phyloP scores from a whole-genome alignment of 2,113 vertebrate genomes.

The Tylochromis polylepis region DNA sequence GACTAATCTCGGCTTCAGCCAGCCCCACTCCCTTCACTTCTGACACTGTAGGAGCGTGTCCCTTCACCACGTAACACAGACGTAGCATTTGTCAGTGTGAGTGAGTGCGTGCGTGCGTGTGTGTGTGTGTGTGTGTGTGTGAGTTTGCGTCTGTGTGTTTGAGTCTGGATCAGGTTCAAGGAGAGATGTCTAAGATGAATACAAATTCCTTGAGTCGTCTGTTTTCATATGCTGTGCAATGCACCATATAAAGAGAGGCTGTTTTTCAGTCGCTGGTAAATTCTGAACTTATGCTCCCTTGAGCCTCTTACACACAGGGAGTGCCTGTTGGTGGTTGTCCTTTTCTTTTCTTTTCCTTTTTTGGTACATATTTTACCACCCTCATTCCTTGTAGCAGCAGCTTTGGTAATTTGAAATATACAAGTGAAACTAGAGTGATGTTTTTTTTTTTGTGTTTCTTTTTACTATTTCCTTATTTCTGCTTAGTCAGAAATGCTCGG shows the following conservation, averaged over 20 bases:
- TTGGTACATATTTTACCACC: not conserved
- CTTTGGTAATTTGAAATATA: not conserved
- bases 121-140: not conserved
- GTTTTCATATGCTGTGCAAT: not conserved
- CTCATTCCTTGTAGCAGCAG: not conserved
- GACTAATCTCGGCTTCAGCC: slow-evolving; percentile 2
- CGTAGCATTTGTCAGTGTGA: not conserved
- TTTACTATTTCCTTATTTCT: not conserved
- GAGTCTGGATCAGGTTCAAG: not conserved
- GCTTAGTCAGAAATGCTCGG: not conserved
- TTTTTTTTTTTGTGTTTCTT: not conserved
- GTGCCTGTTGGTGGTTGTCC: not conserved
- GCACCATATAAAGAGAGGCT: not conserved
- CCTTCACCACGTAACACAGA: not conserved
- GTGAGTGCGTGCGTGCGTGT: not conserved
- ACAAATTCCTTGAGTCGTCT: not conserved
- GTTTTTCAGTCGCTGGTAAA: not conserved
- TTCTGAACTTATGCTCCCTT: not conserved
- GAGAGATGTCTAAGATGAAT: not conserved
- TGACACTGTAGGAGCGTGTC: not conserved
- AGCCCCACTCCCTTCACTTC: not conserved
- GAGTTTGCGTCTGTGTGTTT: not conserved
- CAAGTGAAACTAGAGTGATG: not conserved
- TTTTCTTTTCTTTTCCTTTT: not conserved
- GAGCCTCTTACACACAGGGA: not conserved